A percentile compares a stretch with the other conserved stretches of the same genome.
Evolutionary conservation across 2,888 invertebrate genomes (phyloP).

Genomic region (Poecilobothrus nobilitatus): DNA sequence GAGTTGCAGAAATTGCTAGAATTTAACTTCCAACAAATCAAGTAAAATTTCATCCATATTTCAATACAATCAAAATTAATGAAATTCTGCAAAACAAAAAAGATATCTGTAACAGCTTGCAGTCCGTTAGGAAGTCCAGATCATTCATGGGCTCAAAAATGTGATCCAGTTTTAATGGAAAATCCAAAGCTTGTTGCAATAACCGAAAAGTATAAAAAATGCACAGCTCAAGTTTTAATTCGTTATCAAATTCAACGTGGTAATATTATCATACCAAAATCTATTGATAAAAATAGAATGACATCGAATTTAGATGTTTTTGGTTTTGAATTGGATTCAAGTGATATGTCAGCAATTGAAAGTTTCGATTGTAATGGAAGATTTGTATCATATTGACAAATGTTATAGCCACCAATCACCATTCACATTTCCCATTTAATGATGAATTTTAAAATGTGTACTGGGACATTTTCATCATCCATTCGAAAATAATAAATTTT

Average conservation of each 20-base stretch:
- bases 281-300: constrained; percentile 63
- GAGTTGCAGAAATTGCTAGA: constrained; percentile 52
- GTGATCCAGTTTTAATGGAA: constrained; percentile 61
- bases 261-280: constrained; percentile 72
- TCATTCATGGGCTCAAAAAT: constrained; percentile 71
- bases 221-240: constrained; percentile 57
- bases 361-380: constrained; percentile 64
- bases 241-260: constrained; percentile 61
- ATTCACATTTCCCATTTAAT: constrained; percentile 43
- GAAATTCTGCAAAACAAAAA: constrained; percentile 57
- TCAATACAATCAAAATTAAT: constrained; percentile 62
- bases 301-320: constrained; percentile 63
- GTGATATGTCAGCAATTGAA: constrained; percentile 59
- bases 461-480: constrained; percentile 53
- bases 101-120: constrained; percentile 68
- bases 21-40: constrained; percentile 61
- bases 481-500: constrained; percentile 53
- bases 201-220: constrained; percentile 55
- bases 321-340: constrained; percentile 61
- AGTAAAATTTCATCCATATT: constrained; percentile 70
- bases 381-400: constrained; percentile 52
- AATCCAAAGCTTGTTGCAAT: constrained; percentile 59
- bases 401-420: not conserved
- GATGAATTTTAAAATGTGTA: constrained; percentile 38
- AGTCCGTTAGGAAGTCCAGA: constrained; percentile 80